Evolutionary conservation across 2,113 vertebrate genomes (phyloP).

Genomic region (Sapajus apella): DNA sequence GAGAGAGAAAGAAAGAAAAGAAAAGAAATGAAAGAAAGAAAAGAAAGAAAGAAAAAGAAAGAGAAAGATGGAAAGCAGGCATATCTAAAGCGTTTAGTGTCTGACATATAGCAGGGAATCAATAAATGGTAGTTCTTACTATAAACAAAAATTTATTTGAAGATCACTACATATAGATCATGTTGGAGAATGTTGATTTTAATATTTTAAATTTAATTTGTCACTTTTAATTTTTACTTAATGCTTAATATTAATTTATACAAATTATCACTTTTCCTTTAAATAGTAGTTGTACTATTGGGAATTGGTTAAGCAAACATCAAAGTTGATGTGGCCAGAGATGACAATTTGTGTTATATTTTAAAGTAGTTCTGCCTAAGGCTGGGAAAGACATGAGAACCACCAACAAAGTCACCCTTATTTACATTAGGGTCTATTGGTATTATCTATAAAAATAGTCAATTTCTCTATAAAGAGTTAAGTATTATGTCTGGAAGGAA

Average conservation of each 20-base stretch:
- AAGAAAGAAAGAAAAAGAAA: too few species aligned
- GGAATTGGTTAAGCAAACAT: background rate
- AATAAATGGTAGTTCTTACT: background rate
- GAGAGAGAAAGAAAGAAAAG: too few species aligned
- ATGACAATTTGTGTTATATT: background rate
- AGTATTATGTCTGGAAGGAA: background rate
- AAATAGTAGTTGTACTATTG: background rate
- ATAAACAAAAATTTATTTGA: conserved; percentile 35
- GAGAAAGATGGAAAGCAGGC: too few species aligned
- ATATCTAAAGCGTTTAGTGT: background rate
- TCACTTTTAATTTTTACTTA: conserved; percentile 29
- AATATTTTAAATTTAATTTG: background rate
- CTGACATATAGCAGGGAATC: background rate
- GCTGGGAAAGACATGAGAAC: background rate
- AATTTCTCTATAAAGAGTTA: background rate
- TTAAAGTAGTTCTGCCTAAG: background rate
- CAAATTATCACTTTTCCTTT: conserved; percentile 20
- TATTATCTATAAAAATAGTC: background rate
- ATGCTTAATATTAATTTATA: conserved; percentile 23
- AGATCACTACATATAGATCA: background rate
- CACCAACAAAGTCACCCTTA: background rate
- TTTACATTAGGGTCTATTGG: background rate
- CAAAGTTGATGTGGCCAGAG: background rate
- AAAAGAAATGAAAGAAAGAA: accelerated
- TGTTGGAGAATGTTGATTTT: background rate